These are phyloP conservation scores for Lepetodrilus schrolli DNA, from an alignment of 2,888 invertebrate species.

Conservation along the genomic window DNA sequence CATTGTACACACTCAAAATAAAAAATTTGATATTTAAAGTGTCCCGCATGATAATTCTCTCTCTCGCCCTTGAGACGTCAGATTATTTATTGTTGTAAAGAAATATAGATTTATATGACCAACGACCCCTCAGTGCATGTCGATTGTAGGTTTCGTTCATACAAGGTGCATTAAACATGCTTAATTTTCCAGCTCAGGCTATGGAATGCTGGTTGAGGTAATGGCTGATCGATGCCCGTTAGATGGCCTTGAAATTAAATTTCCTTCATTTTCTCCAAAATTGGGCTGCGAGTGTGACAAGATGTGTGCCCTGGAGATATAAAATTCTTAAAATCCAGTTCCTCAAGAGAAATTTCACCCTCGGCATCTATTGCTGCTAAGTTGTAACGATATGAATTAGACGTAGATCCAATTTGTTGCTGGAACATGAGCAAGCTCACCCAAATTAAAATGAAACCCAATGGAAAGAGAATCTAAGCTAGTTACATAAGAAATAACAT, in stretches of 20 bases:
- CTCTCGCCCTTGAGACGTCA: too few species aligned
- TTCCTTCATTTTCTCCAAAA: slow-evolving; percentile 23
- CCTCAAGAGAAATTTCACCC: slow-evolving; percentile 23
- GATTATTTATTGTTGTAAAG: too few species aligned
- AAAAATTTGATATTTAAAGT: too few species aligned
- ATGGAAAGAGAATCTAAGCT: too few species aligned
- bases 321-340: not conserved
- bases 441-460: too few species aligned
- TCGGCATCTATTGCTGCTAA: not conserved
- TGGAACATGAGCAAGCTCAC: too few species aligned
- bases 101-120: slow-evolving; percentile 7
- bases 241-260: slow-evolving; percentile 32
- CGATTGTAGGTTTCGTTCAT: not conserved
- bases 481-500: too few species aligned
- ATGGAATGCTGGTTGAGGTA: not conserved
- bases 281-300: not conserved
- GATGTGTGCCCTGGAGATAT: not conserved
- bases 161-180: slow-evolving; percentile 17
- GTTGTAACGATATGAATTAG: slow-evolving; percentile 8
- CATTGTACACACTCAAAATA: too few species aligned
- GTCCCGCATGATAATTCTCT: too few species aligned
- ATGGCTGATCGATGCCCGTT: slow-evolving; percentile 8
- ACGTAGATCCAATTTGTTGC: not conserved
- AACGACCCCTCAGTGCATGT: not conserved
- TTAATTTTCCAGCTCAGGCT: not conserved